A percentile compares a stretch with the other conserved stretches of the same genome.
Evolutionary conservation across 2,888 invertebrate genomes (phyloP).

Genomic region (Rotaria macrura): DNA sequence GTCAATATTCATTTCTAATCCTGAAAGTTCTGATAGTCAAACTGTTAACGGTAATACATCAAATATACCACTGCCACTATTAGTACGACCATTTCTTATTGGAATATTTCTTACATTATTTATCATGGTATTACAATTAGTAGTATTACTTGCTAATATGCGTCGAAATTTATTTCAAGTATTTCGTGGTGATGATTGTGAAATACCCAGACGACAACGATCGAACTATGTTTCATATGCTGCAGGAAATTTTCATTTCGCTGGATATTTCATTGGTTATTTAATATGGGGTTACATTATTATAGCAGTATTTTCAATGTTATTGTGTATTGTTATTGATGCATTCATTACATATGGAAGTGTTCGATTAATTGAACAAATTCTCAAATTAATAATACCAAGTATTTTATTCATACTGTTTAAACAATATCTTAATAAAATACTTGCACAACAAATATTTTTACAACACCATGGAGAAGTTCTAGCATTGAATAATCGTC

Average conservation of each 20-base stretch:
- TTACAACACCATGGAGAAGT: not conserved
- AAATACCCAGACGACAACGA: not conserved
- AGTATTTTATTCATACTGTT: not conserved
- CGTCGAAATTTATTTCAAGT: not conserved
- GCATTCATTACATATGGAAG: not conserved
- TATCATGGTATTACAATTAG: not conserved
- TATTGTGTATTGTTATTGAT: not conserved
- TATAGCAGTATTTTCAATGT: not conserved
- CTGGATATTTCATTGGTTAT: conserved; percentile 15
- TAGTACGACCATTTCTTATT: not conserved
- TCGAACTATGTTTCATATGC: not conserved
- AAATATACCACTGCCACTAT: not conserved
- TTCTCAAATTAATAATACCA: not conserved
- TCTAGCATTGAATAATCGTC: conserved; percentile 1
- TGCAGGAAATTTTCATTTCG: conserved; percentile 1
- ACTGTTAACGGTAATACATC: not conserved
- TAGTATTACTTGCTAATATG: not conserved
- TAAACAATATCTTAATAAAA: not conserved
- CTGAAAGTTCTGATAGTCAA: not conserved
- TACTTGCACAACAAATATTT: not conserved
- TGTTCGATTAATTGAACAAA: not conserved
- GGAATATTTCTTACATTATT: not conserved
- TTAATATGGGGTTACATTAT: not conserved
- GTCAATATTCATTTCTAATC: not conserved
- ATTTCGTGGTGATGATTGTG: not conserved